Evolutionary conservation across 2,797 vertebrate species (phyloP), one percentile per base, ranked within the genome.

Genomic region (Australoheros facetus): DNA sequence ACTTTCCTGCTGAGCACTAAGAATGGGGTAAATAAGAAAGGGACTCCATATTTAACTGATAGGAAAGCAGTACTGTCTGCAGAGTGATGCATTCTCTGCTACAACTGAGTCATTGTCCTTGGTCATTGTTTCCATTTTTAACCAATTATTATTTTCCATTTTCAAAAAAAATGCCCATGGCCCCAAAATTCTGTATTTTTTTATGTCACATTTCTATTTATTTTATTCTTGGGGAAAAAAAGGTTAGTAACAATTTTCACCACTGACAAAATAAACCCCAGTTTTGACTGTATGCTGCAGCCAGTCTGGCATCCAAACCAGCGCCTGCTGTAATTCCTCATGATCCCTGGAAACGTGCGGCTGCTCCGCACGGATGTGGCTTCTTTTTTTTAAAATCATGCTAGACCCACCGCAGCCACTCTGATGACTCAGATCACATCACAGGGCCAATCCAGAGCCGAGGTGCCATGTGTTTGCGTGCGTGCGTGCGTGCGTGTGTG

Each of bases 351-450:
- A 90, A 91, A 84, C 48, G 81, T 89, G 90, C n/a, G 75, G 86
- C 86, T 77, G 83, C 81, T 73, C 66, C 16, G 72, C 54, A 2
- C 76, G 90, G 91, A 93, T 93, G 91, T 92, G 90, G 90, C 14
- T 72, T 78, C 57, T 64, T 11, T 7, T 45, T 64, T 12, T 13
- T 17, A 59, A 13, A 80, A 69, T 84, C 76, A 58, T 71, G 66
- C 71, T 19, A 82, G 89, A 92, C 90, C 91, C 80, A 90, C 91
- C 88, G 0, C 91, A 88, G 90, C 56, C 79, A 7, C 70, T 45
- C 48, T 5, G 3, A 81, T 79, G 77, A 89, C 76, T 85, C 78
- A 73, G 53, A 75, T 87, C 82, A 71, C 81, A 76, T 85, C 79
- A 77, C 64, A 42, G 39, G 37, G 54, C 55, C 13, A 55, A 66